Conservation (phyloP, 2,888 invertebrate genomes). For the Eupsilia transversa region DNA sequence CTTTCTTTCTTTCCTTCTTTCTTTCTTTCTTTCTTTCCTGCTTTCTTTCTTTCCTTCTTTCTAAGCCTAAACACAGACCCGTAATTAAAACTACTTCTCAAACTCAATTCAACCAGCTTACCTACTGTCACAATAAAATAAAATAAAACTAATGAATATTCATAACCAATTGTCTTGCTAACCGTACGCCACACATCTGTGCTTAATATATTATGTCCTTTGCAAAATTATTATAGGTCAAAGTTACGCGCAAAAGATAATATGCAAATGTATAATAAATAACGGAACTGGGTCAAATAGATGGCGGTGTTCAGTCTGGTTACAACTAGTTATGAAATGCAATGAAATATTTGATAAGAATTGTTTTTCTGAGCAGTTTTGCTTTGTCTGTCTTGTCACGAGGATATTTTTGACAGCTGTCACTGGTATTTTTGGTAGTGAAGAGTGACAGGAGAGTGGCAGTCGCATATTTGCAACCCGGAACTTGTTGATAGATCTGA, state of each 20-base stretch:
- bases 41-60: no score
- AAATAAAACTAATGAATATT: slow-evolving; percentile 16
- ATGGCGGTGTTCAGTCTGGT: slow-evolving; percentile 49
- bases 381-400: slow-evolving; percentile 7
- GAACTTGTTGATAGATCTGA: not conserved
- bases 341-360: slow-evolving; percentile 28
- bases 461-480: not conserved
- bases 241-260: slow-evolving; percentile 81
- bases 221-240: slow-evolving; percentile 82
- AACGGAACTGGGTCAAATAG: slow-evolving; percentile 70
- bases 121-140: not conserved
- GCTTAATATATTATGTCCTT: slow-evolving; percentile 80
- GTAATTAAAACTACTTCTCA: no score
- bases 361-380: not conserved
- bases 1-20: no score
- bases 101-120: not conserved
- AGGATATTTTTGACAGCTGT: slow-evolving; percentile 7
- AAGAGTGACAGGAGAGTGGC: slow-evolving; percentile 6
- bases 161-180: slow-evolving; percentile 19
- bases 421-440: not conserved
- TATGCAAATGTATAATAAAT: slow-evolving; percentile 73
- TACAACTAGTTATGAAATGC: slow-evolving; percentile 35
- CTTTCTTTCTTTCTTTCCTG: no score
- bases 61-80: no score
- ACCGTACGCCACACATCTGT: slow-evolving; percentile 43